phyloP scores from a whole-genome alignment of 2,797 vertebrate genomes.

The Macrochelys suwanniensis region DNA sequence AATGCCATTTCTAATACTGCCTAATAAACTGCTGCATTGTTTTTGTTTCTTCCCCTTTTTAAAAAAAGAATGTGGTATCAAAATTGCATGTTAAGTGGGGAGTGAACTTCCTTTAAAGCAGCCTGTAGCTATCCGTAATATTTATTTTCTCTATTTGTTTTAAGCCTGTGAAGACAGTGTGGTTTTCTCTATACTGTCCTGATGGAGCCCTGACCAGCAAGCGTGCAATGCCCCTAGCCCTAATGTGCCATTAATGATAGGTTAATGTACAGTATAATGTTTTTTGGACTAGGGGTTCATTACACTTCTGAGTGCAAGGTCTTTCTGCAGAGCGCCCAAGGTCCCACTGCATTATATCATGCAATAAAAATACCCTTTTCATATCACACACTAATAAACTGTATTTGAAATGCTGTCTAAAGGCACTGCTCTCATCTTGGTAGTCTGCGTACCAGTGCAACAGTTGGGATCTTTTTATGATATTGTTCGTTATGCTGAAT shows the following conservation, averaged over 20 bases:
- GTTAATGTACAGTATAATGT: conserved; percentile 87
- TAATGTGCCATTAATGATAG: conserved; percentile 87
- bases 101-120: conserved; percentile 73
- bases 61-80: conserved; percentile 18
- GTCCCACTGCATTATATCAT: conserved; percentile 86
- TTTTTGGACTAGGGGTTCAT: conserved; percentile 85
- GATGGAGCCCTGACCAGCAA: conserved; percentile 84
- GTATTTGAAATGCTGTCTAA: conserved; percentile 83
- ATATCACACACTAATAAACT: conserved; percentile 87
- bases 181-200: conserved; percentile 79
- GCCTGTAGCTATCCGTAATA: conserved; percentile 78
- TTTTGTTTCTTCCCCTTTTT: neutral
- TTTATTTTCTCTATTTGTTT: conserved; percentile 83
- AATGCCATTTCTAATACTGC: neutral
- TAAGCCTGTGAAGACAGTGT: conserved; percentile 74
- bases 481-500: conserved; percentile 34
- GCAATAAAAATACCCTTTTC: conserved; percentile 86
- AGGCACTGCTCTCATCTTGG: conserved; percentile 65
- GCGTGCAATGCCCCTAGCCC: conserved; percentile 85
- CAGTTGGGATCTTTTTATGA: conserved; percentile 77
- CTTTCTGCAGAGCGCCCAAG: conserved; percentile 84
- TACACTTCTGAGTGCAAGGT: conserved; percentile 86
- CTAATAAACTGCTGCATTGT: neutral
- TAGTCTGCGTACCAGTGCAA: conserved; percentile 65
- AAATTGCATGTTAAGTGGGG: conserved; percentile 38